Base-by-base conservation (phyloP, 2,797 vertebrate species). In the Tokudaia muenninki region DNA sequence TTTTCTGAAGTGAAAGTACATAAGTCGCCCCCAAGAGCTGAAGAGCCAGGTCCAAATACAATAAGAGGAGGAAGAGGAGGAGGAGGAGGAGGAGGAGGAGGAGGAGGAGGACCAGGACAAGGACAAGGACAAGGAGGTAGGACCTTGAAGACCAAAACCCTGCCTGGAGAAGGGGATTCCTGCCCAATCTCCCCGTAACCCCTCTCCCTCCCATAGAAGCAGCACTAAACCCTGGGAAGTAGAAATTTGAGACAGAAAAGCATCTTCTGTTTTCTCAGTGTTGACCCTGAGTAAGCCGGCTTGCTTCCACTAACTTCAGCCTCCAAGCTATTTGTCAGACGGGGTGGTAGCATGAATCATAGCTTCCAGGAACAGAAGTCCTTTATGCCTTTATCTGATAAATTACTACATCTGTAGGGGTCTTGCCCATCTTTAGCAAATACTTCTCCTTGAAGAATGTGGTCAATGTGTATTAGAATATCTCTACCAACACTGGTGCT, bases 371-470 rank as follows among this genome's bases (percentile, higher is more conserved):
- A 77, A 22, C 29, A 22, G 41, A 77, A 59, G 3, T 8, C 44
- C 67, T 86, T n/a, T 41, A 59, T 86, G 52, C 52, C 14, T 41
- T 5, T 65, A 55, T 93, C 26, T 80, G 44, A 59, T n/a, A n/a
- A 83, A 55, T 79, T 44, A 29, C 0, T 1, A 11, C 72, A 3
- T 34, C 22, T 22, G 24, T 47, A 37, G 26, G 26, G 24, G 14
- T 52, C 55, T 34, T 61, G 3, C 0, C 16, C 37, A 24, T 84
- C 17, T 77, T 92, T 50, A 83, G 1, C 6, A 87, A 70, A 92
- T 2, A 81, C 70, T 83, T 50, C 77, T 90, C 34, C 52, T 72
- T 31, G 63, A 87, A 82, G 22, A 52, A 94, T 74, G 34, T 89
- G 47, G 90, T 29, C 16, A 83, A 91, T 55, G 3, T 47, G 12